These are phyloP conservation scores for Phrixothrix hirtus DNA, from an alignment of 2,888 invertebrate genomes.

Conservation along the genomic window DNA sequence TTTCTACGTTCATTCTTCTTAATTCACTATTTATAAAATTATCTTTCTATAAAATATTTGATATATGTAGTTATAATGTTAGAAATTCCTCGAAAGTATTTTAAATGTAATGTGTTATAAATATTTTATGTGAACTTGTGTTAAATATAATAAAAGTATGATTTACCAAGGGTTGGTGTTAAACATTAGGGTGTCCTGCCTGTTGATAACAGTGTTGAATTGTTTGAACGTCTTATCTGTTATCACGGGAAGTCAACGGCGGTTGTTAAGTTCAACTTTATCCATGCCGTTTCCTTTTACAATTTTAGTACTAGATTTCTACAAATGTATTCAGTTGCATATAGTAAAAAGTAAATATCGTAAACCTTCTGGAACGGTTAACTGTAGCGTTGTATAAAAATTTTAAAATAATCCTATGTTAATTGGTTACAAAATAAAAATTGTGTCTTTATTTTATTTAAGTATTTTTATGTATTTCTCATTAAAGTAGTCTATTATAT, in stretches of 20 bases:
- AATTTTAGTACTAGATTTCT: conserved; percentile 6
- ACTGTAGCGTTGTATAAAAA: too few species aligned
- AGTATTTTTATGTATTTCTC: background rate
- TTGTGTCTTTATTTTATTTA: too few species aligned
- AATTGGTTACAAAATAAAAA: too few species aligned
- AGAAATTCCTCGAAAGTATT: background rate
- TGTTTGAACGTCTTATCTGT: conserved; percentile 28
- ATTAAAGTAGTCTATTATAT: background rate
- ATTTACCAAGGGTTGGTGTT: conserved; percentile 18
- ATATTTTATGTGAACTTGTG: background rate
- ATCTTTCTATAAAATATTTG: too few species aligned
- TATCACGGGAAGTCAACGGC: conserved; percentile 31
- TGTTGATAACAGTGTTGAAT: conserved; percentile 24
- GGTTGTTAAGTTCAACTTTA: conserved; percentile 20
- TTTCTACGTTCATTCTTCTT: too few species aligned
- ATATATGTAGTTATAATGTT: too few species aligned
- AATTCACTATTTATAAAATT: too few species aligned
- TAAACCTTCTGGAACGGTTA: too few species aligned
- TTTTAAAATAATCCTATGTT: too few species aligned
- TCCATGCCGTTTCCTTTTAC: conserved; percentile 19
- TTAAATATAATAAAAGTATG: background rate
- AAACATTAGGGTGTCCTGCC: conserved; percentile 17
- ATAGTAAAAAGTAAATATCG: too few species aligned
- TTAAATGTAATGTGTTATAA: background rate
- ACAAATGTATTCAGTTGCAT: conserved; percentile 13